phyloP scores from a whole-genome alignment of 2,113 vertebrate species.

The Azemiops feae region DNA sequence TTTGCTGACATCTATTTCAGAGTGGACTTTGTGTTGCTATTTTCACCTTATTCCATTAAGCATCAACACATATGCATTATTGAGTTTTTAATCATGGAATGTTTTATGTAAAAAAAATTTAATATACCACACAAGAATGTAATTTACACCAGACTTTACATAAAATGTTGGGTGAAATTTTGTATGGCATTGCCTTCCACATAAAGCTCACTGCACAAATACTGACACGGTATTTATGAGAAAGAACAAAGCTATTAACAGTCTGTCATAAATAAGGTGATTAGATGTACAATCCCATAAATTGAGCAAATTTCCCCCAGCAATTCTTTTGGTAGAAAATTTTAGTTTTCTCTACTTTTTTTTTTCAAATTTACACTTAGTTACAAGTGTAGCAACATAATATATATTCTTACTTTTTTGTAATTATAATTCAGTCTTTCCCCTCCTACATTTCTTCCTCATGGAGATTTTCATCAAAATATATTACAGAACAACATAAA shows the following conservation, averaged over 20 bases:
- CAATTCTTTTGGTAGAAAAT: slow-evolving; percentile 41
- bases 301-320: slow-evolving; percentile 28
- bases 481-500: background rate
- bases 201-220: slow-evolving; percentile 62
- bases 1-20: slow-evolving; percentile 51
- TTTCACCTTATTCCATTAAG: slow-evolving; percentile 50
- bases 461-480: background rate
- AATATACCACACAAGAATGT: slow-evolving; percentile 59
- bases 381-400: background rate
- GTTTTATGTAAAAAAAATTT: slow-evolving; percentile 57
- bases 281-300: slow-evolving; percentile 41
- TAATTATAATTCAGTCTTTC: background rate
- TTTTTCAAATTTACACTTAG: slow-evolving; percentile 25
- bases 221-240: slow-evolving; percentile 60
- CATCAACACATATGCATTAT: slow-evolving; percentile 34
- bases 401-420: background rate
- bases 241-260: slow-evolving; percentile 50
- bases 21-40: slow-evolving; percentile 34
- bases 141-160: slow-evolving; percentile 53
- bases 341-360: slow-evolving; percentile 37
- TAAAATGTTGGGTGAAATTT: slow-evolving; percentile 47
- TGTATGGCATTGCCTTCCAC: slow-evolving; percentile 54
- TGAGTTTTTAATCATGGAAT: slow-evolving; percentile 44
- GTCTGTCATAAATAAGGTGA: slow-evolving; percentile 66
- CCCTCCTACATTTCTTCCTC: background rate